Percentiles rank a stretch among this genome's conserved stretches.
Conservation (phyloP, 2,888 invertebrate genomes). For the Polia nebulosa region DNA sequence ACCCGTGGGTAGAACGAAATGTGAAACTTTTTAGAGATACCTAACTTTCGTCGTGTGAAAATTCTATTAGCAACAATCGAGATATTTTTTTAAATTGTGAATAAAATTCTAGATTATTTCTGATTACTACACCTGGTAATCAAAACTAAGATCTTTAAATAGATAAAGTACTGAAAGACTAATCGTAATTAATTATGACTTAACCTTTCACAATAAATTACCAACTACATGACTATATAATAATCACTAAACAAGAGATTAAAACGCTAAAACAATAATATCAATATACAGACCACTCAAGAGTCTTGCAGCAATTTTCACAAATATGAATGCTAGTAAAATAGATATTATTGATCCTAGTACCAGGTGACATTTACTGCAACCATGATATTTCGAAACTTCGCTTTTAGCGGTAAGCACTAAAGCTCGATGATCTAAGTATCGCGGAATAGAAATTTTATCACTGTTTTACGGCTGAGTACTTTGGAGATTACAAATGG, state of each 20-base stretch:
- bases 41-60: neutral
- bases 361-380: slow-evolving; percentile 43
- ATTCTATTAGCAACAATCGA: neutral
- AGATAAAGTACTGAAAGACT: neutral
- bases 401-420: slow-evolving; percentile 27
- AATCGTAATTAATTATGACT: neutral
- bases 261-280: slow-evolving; percentile 21
- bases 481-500: slow-evolving; percentile 12
- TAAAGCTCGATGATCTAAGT: slow-evolving; percentile 16
- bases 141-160: neutral
- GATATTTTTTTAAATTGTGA: too few relatives aligned
- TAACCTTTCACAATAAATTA: neutral
- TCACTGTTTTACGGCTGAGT: slow-evolving; percentile 26
- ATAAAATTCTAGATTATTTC: neutral
- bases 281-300: slow-evolving; percentile 9
- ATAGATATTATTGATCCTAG: slow-evolving; percentile 6
- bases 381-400: slow-evolving; percentile 33
- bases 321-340: slow-evolving; percentile 29
- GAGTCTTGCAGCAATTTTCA: slow-evolving; percentile 2
- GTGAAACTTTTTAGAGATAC: neutral
- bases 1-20: neutral
- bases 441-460: slow-evolving; percentile 12
- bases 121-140: too few relatives aligned
- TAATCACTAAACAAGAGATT: slow-evolving; percentile 3
- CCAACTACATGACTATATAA: neutral